These are phyloP conservation scores for Typhlichthys subterraneus DNA, from an alignment of 2,797 vertebrate genomes.

Conservation along the genomic window DNA sequence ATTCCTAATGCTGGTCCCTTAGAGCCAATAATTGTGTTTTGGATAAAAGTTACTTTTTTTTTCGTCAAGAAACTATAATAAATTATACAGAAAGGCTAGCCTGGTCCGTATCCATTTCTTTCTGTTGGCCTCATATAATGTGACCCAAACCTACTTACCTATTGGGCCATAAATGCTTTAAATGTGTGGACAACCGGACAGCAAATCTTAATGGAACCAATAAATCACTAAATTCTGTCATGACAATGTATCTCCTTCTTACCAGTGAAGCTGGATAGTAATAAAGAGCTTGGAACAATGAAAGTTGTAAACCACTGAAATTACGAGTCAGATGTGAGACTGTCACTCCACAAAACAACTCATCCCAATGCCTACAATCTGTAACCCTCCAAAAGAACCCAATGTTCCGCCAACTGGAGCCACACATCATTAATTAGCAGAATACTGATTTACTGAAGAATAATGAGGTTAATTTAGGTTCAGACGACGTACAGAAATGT, in stretches of 20 bases:
- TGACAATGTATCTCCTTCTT: background rate
- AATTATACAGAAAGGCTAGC: no score
- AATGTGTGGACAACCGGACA: background rate
- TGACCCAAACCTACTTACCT: no score
- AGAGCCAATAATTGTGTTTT: no score
- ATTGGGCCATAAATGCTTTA: no score
- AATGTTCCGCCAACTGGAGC: background rate
- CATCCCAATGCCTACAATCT: background rate
- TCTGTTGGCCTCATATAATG: no score
- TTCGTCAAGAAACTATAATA: no score
- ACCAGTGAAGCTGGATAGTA: slow-evolving; percentile 17
- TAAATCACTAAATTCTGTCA: background rate
- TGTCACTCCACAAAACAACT: slow-evolving; percentile 35
- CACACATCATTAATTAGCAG: background rate
- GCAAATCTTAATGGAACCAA: background rate
- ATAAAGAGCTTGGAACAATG: slow-evolving; percentile 32
- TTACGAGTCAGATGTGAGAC: slow-evolving; percentile 30
- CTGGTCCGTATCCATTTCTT: no score
- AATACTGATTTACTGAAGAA: background rate
- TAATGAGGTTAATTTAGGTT: background rate
- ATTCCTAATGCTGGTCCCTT: no score
- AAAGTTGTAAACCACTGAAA: slow-evolving; percentile 36
- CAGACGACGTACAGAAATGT: no score
- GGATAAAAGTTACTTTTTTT: no score
- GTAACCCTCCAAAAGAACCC: background rate